phyloP scores from a whole-genome alignment of 2,888 invertebrate genomes.

The Drosophila anomelani region DNA sequence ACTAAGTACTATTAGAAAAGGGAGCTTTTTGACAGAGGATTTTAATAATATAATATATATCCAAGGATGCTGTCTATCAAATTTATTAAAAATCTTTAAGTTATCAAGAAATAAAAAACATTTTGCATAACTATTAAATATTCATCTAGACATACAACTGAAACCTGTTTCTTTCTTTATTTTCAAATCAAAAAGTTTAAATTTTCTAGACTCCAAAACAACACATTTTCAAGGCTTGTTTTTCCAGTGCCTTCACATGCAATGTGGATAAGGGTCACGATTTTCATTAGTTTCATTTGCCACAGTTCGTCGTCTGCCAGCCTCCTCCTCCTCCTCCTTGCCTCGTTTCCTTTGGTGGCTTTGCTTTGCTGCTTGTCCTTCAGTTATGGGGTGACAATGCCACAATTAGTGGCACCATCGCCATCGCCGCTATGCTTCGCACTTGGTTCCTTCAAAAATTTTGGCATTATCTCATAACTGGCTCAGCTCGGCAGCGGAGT shows the following conservation, averaged over 20 bases:
- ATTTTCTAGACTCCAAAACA: neutral
- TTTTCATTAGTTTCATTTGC: conserved; percentile 80
- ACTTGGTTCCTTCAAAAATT: conserved; percentile 39
- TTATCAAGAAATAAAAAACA: too few relatives aligned
- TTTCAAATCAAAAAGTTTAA: neutral
- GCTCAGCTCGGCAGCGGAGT: conserved; percentile 11
- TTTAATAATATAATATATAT: too few relatives aligned
- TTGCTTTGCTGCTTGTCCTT: conserved; percentile 22
- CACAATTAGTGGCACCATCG: conserved; percentile 76
- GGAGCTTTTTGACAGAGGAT: too few relatives aligned
- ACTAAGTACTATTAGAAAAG: too few relatives aligned
- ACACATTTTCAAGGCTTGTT: neutral
- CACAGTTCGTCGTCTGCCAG: conserved; percentile 44
- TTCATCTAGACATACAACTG: too few relatives aligned
- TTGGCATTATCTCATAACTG: conserved; percentile 59
- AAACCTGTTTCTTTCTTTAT: too few relatives aligned
- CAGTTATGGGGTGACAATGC: conserved; percentile 56
- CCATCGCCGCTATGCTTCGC: conserved; percentile 26
- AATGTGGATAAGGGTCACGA: conserved; percentile 75
- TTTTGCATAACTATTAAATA: too few relatives aligned
- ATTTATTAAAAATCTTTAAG: too few relatives aligned
- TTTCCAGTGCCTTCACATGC: conserved; percentile 34
- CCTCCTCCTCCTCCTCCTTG: conserved; percentile 4
- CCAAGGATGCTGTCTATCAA: too few relatives aligned
- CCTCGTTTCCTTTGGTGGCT: conserved; percentile 11